Evolutionary conservation across 2,888 invertebrate species (phyloP).

Genomic region (Heliothis peltigera): DNA sequence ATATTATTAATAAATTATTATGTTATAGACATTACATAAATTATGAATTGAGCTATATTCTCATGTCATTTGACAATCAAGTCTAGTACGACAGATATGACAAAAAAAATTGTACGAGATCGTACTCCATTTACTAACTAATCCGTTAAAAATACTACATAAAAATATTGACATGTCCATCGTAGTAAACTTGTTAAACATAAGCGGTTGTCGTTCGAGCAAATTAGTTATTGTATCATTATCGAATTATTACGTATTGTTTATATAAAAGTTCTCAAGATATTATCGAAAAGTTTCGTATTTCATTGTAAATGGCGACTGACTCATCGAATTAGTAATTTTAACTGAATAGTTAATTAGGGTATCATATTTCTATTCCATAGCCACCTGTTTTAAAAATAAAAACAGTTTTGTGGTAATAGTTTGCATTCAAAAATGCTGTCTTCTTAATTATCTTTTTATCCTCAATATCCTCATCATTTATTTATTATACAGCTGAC

Average conservation of each 20-base stretch:
- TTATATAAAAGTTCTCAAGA: neutral
- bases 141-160: slow-evolving; percentile 18
- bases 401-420: too few species aligned
- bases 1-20: too few species aligned
- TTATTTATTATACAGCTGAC: too few species aligned
- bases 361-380: neutral
- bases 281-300: neutral
- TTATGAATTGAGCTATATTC: too few species aligned
- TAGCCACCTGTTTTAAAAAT: neutral
- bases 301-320: neutral
- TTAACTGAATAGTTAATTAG: neutral
- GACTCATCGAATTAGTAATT: slow-evolving; percentile 1
- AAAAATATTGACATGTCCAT: slow-evolving; percentile 48
- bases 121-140: slow-evolving; percentile 30
- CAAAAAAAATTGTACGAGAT: neutral
- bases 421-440: too few species aligned
- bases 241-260: slow-evolving; percentile 34
- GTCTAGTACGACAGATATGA: too few species aligned
- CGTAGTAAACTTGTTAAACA: slow-evolving; percentile 32
- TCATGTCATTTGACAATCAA: too few species aligned
- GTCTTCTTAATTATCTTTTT: too few species aligned
- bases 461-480: too few species aligned
- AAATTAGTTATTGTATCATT: slow-evolving; percentile 49
- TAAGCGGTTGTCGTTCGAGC: slow-evolving; percentile 9
- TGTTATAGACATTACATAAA: too few species aligned